Conservation (phyloP, 2,113 vertebrate genomes). For the Gymnarchus niloticus region DNA sequence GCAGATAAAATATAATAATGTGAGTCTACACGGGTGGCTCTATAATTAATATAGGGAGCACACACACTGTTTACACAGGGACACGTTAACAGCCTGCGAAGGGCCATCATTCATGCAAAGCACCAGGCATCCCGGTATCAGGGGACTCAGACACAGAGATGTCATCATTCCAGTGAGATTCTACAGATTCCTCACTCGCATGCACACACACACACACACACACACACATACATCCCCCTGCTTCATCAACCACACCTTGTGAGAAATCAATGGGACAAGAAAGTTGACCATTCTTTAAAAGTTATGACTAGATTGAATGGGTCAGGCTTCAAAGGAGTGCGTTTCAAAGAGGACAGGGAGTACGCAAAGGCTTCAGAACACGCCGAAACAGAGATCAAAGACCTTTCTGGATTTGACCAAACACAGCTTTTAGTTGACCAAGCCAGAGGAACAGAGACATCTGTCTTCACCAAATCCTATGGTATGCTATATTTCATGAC, state of each 20-base stretch:
- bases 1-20: background rate
- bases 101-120: background rate
- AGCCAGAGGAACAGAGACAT: background rate
- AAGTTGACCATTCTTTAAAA: slow-evolving; percentile 28
- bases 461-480: background rate
- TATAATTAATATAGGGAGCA: background rate
- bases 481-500: background rate
- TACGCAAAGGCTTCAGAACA: slow-evolving; percentile 1
- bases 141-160: background rate
- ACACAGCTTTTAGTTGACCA: background rate
- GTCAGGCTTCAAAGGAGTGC: slow-evolving; percentile 15
- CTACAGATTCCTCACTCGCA: background rate
- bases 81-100: background rate
- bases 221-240: background rate
- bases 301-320: slow-evolving; percentile 21
- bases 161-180: background rate
- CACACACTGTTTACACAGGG: background rate
- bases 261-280: slow-evolving; percentile 27
- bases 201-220: background rate
- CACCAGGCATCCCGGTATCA: background rate
- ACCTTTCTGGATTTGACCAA: slow-evolving; percentile 11
- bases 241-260: background rate
- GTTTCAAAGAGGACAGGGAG: slow-evolving; percentile 1
- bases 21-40: background rate
- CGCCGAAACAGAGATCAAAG: slow-evolving; percentile 4